Conservation (phyloP, 2,113 vertebrate genomes). For the Eulemur macaco region DNA sequence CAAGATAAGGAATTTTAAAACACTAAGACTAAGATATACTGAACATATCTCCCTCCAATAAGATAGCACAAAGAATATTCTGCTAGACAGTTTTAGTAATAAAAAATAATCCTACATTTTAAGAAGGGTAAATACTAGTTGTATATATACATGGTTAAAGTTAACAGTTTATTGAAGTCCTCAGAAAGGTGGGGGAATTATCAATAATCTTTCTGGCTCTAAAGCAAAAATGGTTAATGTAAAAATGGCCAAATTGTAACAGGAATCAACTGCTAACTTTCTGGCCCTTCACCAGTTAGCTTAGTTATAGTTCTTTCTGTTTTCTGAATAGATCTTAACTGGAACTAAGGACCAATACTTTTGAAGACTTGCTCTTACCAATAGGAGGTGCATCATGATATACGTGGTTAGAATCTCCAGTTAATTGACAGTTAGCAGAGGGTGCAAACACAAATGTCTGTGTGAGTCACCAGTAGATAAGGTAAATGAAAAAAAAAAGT, state of each 20-base stretch:
- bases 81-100: not conserved
- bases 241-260: not conserved
- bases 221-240: not conserved
- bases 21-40: not conserved
- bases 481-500: not conserved
- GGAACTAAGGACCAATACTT: not conserved
- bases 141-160: not conserved
- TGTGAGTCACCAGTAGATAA: not conserved
- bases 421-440: not conserved
- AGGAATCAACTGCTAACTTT: not conserved
- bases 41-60: not conserved
- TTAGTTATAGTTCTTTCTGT: not conserved
- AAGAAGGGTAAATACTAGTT: not conserved
- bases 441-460: not conserved
- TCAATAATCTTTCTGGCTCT: not conserved
- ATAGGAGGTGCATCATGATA: not conserved
- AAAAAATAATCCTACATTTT: not conserved
- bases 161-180: not conserved
- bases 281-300: not conserved
- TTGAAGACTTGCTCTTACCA: not conserved
- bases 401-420: not conserved
- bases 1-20: not conserved
- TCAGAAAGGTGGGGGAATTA: not conserved
- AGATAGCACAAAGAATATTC: not conserved
- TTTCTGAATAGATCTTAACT: not conserved